Percentiles rank a stretch among this genome's conserved stretches.
These are phyloP conservation scores for Mycalesis mineus DNA, from an alignment of 2,888 invertebrate species.

Conservation along the genomic window DNA sequence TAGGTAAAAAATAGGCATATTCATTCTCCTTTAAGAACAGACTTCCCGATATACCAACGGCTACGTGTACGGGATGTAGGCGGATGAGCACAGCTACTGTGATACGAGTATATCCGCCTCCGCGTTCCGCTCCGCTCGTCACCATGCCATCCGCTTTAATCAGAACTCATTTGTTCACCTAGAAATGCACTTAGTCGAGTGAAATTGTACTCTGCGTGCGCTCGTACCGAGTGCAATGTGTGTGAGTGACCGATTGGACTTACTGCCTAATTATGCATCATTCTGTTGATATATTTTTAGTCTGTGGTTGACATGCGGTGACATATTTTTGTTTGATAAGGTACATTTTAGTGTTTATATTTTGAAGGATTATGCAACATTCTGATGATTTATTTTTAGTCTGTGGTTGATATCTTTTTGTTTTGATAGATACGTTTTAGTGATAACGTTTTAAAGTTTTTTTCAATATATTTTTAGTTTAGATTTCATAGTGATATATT, in stretches of 20 bases:
- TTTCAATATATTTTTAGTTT: too few relatives aligned
- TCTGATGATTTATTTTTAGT: too few relatives aligned
- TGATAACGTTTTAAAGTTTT: too few relatives aligned
- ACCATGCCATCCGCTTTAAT: conserved; percentile 34
- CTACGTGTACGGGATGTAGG: too few relatives aligned
- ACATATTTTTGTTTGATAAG: conserved; percentile 10
- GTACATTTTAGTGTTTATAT: conserved; percentile 4
- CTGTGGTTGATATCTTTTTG: too few relatives aligned
- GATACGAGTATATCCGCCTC: conserved; percentile 20
- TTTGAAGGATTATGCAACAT: too few relatives aligned
- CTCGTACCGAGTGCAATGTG: conserved; percentile 56
- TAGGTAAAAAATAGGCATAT: too few relatives aligned
- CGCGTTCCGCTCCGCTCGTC: conserved; percentile 43
- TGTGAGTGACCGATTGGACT: conserved; percentile 41
- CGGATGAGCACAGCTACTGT: background rate
- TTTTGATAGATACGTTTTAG: too few relatives aligned
- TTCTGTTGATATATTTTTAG: conserved; percentile 22
- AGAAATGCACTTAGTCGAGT: conserved; percentile 61
- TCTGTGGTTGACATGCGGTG: conserved; percentile 33
- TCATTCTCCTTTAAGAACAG: too few relatives aligned
- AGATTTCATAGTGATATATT: too few relatives aligned
- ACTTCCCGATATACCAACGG: too few relatives aligned
- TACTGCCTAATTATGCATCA: conserved; percentile 21
- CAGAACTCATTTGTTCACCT: conserved; percentile 51
- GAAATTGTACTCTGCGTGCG: conserved; percentile 63